phyloP scores from a whole-genome alignment of 2,888 invertebrate species.

The Ferrisia virgata region DNA sequence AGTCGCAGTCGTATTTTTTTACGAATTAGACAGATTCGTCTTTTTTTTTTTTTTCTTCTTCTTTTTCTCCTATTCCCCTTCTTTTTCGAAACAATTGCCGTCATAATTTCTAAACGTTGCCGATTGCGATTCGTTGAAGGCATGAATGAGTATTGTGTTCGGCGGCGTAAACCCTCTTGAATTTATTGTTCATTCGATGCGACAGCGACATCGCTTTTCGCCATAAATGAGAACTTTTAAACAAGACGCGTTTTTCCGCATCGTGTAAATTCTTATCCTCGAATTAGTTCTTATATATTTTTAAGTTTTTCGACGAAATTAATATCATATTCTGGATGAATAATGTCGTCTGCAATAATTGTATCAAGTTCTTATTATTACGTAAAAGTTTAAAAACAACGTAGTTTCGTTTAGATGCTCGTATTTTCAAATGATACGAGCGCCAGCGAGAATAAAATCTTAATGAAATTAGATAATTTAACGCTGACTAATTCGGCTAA shows the following conservation, averaged over 20 bases:
- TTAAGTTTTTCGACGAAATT: neutral
- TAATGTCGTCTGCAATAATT: neutral
- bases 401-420: neutral
- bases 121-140: neutral
- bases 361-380: neutral
- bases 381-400: neutral
- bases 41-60: neutral
- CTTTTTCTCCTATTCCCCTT: neutral
- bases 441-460: neutral
- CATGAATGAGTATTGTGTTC: neutral
- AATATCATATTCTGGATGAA: neutral
- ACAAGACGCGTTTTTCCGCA: neutral
- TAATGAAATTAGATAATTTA: neutral
- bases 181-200: slow-evolving; percentile 14
- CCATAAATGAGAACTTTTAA: neutral
- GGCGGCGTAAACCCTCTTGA: neutral
- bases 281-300: neutral
- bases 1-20: slow-evolving; percentile 3
- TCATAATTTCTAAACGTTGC: slow-evolving; percentile 11
- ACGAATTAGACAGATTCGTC: slow-evolving; percentile 9
- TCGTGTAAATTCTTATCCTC: neutral
- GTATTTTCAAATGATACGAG: neutral
- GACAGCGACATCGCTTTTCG: neutral
- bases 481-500: neutral
- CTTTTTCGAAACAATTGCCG: neutral